Evolutionary conservation across 2,888 invertebrate genomes (phyloP).

Genomic region (Lysandra coridon): DNA sequence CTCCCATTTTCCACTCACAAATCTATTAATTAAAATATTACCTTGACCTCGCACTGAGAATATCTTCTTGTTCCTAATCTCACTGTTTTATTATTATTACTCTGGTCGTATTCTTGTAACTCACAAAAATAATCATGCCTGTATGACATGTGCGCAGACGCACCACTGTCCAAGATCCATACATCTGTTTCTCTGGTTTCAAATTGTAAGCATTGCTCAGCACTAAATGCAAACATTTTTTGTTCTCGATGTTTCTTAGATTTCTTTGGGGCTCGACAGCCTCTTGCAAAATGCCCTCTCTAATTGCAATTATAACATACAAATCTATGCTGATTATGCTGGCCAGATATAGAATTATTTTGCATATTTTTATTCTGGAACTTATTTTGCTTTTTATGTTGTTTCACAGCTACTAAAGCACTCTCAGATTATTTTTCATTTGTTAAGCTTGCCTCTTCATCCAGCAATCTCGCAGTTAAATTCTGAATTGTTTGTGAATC

Average conservation of each 20-base stretch:
- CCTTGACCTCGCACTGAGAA: too few species aligned
- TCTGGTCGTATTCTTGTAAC: constrained; percentile 7
- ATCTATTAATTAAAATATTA: neutral
- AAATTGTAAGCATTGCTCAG: constrained; percentile 24
- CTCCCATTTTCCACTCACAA: neutral
- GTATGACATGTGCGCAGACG: constrained; percentile 43
- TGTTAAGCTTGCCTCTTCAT: constrained; percentile 12
- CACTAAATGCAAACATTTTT: constrained; percentile 42
- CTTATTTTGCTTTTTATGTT: neutral
- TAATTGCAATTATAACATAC: constrained; percentile 18
- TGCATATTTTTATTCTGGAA: too few species aligned
- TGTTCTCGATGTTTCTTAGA: neutral
- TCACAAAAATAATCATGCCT: constrained; percentile 40
- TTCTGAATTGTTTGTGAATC: constrained; percentile 40
- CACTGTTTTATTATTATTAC: too few species aligned
- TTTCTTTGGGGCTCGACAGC: constrained; percentile 27
- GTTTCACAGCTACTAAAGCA: neutral
- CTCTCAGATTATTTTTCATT: constrained; percentile 8
- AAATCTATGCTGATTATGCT: constrained; percentile 2
- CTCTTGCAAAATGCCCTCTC: constrained; percentile 21
- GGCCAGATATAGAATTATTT: too few species aligned
- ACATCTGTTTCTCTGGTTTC: constrained; percentile 33
- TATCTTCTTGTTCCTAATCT: too few species aligned
- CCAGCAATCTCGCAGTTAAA: constrained; percentile 34
- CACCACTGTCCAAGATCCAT: constrained; percentile 45